Base-by-base conservation (phyloP, 2,888 invertebrate genomes). In the Willowsia nigromaculata region DNA sequence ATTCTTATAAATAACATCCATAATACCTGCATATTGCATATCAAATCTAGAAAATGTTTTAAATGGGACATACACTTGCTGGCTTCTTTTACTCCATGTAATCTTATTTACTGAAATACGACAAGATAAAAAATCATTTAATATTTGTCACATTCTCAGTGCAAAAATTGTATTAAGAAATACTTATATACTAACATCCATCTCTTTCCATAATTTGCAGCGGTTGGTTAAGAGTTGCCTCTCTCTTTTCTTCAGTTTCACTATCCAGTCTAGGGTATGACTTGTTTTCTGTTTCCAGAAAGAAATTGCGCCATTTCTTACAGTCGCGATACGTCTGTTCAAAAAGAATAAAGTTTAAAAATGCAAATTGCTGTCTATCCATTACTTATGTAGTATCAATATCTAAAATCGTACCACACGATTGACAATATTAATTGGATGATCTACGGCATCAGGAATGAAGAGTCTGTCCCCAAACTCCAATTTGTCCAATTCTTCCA, bases 361-460 rank as follows among this genome's bases (percentile, higher is more conserved):
- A 43, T 9, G 43, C 50, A 50, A 50, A 15, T 50, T 50, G 6
- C 15, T n/a, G n/a, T n/a, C n/a, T n/a, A n/a, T n/a, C n/a, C n/a
- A n/a, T n/a, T n/a, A n/a, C n/a, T n/a, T n/a, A n/a, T 71, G 6
- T 22, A 71, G 2, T 40, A 22, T 18, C 9, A 18, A 43, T 71
- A 18, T 6, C 9, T 68, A 18, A 30, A 5, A 40, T n/a, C 80
- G 5, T 80, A 80, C 80, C 9, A 56, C 80, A 33, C 80, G 80
- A 33, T 80, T 80, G 1, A 80, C 33, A 33, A 84, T 84, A 53
- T 65, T 84, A 27, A 76, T 68, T 4, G 68, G 65, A 33, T 65
- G 84, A 47, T 68, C 50, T 0, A 78, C 78, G 18, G 65, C 56
- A 18, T 80, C 50, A 13, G 43, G 40, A 11, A 56, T 13, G 30